Base-by-base conservation (phyloP, 2,888 invertebrate genomes). In the Papilio elwesi region DNA sequence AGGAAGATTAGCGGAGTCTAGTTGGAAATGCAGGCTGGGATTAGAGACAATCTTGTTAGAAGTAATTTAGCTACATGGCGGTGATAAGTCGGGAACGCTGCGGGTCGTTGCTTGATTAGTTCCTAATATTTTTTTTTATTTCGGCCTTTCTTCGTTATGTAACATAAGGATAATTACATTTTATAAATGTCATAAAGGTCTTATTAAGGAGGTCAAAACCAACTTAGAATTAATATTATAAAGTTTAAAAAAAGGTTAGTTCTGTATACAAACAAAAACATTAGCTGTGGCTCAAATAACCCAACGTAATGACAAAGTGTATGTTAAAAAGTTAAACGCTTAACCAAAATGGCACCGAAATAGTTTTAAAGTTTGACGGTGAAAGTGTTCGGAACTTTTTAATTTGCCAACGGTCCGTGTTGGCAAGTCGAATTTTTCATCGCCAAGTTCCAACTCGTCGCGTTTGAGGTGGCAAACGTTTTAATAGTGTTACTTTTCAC, bases 331-430 rank as follows among this genome's bases (percentile, higher is more conserved):
- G 89, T 89, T 90, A 85, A 86, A 80, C 85, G 83, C 81, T 85
- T 81, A 86, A 87, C 89, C 89, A 88, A 90, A 90, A 91, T 90
- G 90, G 89, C 86, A 85, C 80, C 79, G 80, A 82, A 88, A 91
- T 91, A 91, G 91, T 90, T 90, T 26, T 77, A 75, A 82, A 90
- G 84, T 87, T 87, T 77, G 83, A 78, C 78, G 86, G 89, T 79
- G 91, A 91, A 90, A 91, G 91, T 91, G 90, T 88, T 87, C 76
- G 77, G 83, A 85, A 91, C 89, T 91, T 91, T 91, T 91, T 90
- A 90, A 91, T 91, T 91, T 91, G 87, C 82, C 82, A 84, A 82
- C 83, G 78, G 79, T 80, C 82, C 81, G 75, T 79, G 85, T 85
- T 83, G 81, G 82, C 81, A 89, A 86, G 86, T 87, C 87, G 84